Conservation (phyloP, 2,113 vertebrate genomes). For the Pterocles gutturalis region DNA sequence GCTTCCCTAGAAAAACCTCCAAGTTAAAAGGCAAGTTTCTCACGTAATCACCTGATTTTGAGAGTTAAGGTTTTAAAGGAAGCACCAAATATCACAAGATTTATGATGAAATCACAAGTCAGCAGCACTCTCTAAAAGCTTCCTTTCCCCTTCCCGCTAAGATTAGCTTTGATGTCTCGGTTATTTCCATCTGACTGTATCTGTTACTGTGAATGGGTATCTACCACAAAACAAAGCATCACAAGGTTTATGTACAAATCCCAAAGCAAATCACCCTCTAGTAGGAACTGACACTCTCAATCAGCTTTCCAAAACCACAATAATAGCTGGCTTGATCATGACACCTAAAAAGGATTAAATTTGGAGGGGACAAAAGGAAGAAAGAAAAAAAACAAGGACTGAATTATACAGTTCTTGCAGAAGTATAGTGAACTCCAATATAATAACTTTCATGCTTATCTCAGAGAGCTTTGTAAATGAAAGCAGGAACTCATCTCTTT, state of each 20-base stretch:
- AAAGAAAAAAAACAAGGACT: background rate
- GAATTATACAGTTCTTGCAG: background rate
- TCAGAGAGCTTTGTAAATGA: background rate
- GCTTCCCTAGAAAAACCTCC: background rate
- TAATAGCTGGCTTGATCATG: background rate
- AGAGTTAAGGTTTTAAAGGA: background rate
- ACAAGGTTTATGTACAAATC: slow-evolving; percentile 10
- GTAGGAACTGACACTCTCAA: background rate
- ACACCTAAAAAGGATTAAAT: background rate
- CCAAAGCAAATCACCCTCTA: background rate
- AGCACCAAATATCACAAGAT: background rate
- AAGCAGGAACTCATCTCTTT: background rate
- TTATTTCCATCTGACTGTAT: slow-evolving; percentile 12
- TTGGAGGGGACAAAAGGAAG: rapidly evolving
- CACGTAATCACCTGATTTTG: slow-evolving; percentile 17
- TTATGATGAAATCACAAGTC: background rate
- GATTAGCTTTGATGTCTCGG: slow-evolving; percentile 17
- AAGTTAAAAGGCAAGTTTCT: background rate
- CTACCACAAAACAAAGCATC: background rate
- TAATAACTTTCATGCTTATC: background rate
- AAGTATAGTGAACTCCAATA: background rate
- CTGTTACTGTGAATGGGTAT: background rate
- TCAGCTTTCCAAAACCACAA: background rate
- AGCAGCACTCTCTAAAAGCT: background rate
- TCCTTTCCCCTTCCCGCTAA: background rate